Base-by-base conservation (phyloP, 2,113 vertebrate species). In the Sceloporus tristichus region DNA sequence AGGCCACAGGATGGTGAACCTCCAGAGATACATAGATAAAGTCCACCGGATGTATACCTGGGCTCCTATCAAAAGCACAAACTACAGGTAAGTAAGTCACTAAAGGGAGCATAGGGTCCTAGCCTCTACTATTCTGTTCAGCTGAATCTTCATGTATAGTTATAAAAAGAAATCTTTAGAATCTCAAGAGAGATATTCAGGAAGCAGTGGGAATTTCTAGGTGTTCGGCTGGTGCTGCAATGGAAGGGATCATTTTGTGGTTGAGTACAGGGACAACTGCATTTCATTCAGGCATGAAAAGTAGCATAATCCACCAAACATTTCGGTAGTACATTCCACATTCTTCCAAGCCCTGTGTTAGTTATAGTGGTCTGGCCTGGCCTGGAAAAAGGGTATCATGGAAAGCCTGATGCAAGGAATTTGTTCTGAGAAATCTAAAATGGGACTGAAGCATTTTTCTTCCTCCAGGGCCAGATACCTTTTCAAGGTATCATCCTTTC, bases 1-100 rank as follows among this genome's bases (percentile, higher is more conserved):
- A 94, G 98, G 97, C 65, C 90, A 96, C 66, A 96, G 99, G 89
- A 99, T 98, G 8, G 7, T 88, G 89, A 88, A 18, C 84, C 93
- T 80, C 4, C 97, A 99, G 99, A 97, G 98, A 92, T 99, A 99
- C 96, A 98, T 99, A 68, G 99, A 99, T 0, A 98, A 99, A 94
- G 98, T 97, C 68, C 90, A 96, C 66, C 96, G 99, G 89, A 99
- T 98, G 8, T 99, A 99, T 95, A 99, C 98, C 0, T 99, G 98
- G 98, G 98, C 98, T 6, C 98, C 98, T 66, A 98, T 99, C 93
- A 96, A 98, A 66, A 99, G 98, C 91, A 99, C 99, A 88, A 98
- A 99, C 94, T 99, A 99, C 97, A 99, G 99, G 99, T 99, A 94
- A 96, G 96, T 59, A 90, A 7, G 0, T 65, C 2, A 74, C 0